Percentiles rank a stretch among this genome's conserved stretches.
Conservation (phyloP, 2,113 vertebrate genomes). For the Mugil cephalus region DNA sequence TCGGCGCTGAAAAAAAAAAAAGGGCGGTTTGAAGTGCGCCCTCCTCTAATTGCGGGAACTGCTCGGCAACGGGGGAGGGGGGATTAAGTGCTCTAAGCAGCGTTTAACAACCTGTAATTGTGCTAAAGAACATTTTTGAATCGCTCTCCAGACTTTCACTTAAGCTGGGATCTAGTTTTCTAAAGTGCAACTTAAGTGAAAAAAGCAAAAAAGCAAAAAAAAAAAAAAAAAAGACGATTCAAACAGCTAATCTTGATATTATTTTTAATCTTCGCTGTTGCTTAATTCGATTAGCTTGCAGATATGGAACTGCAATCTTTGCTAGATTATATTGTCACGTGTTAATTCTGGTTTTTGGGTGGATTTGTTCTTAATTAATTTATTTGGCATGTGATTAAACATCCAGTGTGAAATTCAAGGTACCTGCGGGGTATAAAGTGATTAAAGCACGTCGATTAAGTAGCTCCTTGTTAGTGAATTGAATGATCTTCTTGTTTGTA, state of each 20-base stretch:
- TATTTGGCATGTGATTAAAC: constrained; percentile 44
- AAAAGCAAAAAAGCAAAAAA: not conserved
- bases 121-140: constrained; percentile 15
- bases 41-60: constrained; percentile 18
- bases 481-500: constrained; percentile 3
- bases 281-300: constrained; percentile 20
- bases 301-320: constrained; percentile 31
- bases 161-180: not conserved
- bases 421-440: constrained; percentile 29
- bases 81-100: constrained; percentile 20
- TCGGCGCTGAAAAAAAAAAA: too few relatives aligned
- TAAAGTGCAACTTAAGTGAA: not conserved
- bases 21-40: not conserved
- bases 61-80: not conserved
- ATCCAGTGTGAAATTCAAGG: constrained; percentile 37
- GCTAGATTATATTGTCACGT: constrained; percentile 31
- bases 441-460: constrained; percentile 51
- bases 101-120: constrained; percentile 24
- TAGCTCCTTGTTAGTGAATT: constrained; percentile 19
- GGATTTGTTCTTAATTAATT: constrained; percentile 33
- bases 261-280: constrained; percentile 13
- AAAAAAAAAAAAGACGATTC: not conserved
- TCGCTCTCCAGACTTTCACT: constrained; percentile 3
- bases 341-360: constrained; percentile 21
- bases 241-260: not conserved